phyloP scores from a whole-genome alignment of 2,888 invertebrate species.

The Eudemis profundana region DNA sequence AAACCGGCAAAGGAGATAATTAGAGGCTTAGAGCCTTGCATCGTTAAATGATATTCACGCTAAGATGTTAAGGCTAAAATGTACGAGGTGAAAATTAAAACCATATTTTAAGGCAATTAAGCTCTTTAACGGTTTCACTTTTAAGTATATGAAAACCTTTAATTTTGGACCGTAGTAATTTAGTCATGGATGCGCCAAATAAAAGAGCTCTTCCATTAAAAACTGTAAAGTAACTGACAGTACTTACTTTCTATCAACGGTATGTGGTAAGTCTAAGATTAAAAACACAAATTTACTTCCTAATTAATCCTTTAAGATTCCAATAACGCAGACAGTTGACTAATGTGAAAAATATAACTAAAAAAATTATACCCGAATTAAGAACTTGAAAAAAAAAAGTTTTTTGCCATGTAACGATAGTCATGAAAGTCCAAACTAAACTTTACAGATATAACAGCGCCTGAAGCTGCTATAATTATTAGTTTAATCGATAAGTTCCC shows the following conservation, averaged over 20 bases:
- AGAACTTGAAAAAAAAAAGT: no score
- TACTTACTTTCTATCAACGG: no score
- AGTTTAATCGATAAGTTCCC: constrained; percentile 6
- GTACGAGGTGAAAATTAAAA: constrained; percentile 5
- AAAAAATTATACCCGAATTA: no score
- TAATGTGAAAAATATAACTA: no score
- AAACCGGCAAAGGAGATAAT: constrained; percentile 13
- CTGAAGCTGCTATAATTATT: constrained; percentile 7
- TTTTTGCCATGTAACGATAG: background rate
- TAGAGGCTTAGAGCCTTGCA: constrained; percentile 23
- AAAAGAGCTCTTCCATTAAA: no score
- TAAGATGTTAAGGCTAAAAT: constrained; percentile 1
- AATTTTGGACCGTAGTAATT: no score
- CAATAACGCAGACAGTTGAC: no score
- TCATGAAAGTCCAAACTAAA: background rate
- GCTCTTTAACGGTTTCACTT: background rate
- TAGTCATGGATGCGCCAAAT: no score
- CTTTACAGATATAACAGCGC: background rate
- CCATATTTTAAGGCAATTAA: background rate
- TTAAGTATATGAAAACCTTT: background rate
- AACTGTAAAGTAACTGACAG: no score
- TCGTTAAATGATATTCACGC: constrained; percentile 2
- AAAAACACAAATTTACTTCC: no score
- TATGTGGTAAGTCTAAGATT: no score
- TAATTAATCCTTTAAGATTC: no score